A percentile compares a stretch with the other conserved stretches of the same genome.
Conservation (phyloP, 2,888 invertebrate species). For the Amphimallon solstitiale region DNA sequence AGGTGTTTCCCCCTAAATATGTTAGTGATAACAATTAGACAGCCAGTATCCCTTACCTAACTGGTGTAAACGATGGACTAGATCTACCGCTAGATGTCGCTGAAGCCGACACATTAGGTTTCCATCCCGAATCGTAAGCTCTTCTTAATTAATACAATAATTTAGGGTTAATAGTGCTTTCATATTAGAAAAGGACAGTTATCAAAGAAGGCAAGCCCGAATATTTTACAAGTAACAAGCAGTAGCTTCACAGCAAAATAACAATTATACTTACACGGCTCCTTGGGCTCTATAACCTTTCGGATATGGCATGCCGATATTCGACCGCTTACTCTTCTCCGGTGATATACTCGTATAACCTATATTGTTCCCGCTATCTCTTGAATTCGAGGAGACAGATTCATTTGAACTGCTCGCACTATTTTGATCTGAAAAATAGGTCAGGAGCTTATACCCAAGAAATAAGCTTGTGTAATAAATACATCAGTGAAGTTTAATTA, state of each 20-base stretch:
- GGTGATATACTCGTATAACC: conserved; percentile 59
- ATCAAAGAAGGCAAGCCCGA: background rate
- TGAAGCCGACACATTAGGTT: conserved; percentile 45
- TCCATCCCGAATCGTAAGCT: conserved; percentile 21
- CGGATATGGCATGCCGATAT: conserved; percentile 64
- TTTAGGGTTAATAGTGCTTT: background rate
- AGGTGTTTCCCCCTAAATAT: too few species aligned
- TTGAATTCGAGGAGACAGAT: conserved; percentile 79
- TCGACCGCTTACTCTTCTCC: conserved; percentile 70
- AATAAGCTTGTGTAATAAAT: too few species aligned
- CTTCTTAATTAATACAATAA: conserved; percentile 13
- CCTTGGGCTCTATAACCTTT: conserved; percentile 64
- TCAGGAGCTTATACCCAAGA: too few species aligned
- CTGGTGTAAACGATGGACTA: conserved; percentile 55
- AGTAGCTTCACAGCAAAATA: conserved; percentile 3
- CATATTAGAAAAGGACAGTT: background rate
- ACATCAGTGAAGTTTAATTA: too few species aligned
- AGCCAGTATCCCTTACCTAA: conserved; percentile 49
- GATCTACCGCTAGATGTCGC: conserved; percentile 57
- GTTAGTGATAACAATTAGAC: background rate
- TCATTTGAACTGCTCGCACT: conserved; percentile 85
- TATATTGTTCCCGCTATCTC: conserved; percentile 61
- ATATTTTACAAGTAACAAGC: background rate
- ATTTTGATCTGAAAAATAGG: conserved; percentile 55
- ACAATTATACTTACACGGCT: conserved; percentile 62